Base-by-base conservation (phyloP, 1,140 invertebrate species). In the Lasioglossum albipes region DNA sequence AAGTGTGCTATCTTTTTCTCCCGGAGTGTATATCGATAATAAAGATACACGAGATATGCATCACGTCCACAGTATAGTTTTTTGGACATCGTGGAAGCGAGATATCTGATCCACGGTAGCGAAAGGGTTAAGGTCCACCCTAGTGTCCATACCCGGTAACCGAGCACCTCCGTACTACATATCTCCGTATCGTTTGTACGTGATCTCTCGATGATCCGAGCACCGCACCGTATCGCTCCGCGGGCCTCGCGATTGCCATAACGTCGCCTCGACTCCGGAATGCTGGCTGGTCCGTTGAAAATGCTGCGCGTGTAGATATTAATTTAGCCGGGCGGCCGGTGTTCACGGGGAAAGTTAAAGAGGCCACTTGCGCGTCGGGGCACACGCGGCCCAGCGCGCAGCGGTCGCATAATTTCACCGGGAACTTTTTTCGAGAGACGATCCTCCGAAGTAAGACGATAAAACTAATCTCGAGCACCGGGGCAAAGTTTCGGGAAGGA, bases 291-390 rank as follows among this genome's bases (percentile, higher is more conserved):
- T 18, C 20, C 41, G 22, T 36, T 77, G 27, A 36, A 20, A 77
- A 77, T 71, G 67, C 75, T 13, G 36, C 18, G 27, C 57, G 75
- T 71, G 75, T 77, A 77, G 75, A 77, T 77, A 77, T 77, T 77
- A 77, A 77, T 77, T 77, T 77, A 77, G 75, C 75, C 52, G 7
- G 18, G 18, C 42, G 66, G 20, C 42, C 27, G 36, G 36, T 61
- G 41, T 69, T 77, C 20, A 13, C 20, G 20, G 2, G 7, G 42
- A 54, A 62, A 76, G 70, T 67, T 77, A 70, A 77, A 77, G 62
- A 61, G 70, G 75, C 54, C 67, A 36, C 54, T 54, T 61, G 75
- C 54, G 22, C 52, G 62, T n/a, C 73, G 45, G n/a, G 5, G 62
- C 73, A 75, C 75, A 61, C 66, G 75, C 61, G 52, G 27, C 41